Conservation (phyloP, 2,113 vertebrate genomes). For the Osmerus eperlanus region DNA sequence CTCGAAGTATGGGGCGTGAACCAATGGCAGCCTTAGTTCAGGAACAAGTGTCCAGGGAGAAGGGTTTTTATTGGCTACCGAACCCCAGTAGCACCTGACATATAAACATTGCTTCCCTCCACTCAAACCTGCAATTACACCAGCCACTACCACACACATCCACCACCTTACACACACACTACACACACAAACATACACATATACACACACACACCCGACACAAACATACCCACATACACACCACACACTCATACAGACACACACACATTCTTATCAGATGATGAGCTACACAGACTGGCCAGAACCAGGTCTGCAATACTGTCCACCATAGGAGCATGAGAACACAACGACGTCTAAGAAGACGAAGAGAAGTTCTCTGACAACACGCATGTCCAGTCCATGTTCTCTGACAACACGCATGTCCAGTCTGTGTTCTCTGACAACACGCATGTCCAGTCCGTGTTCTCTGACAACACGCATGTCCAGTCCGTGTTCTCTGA, state of each 20-base stretch:
- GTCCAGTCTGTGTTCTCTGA: too few relatives aligned
- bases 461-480: too few relatives aligned
- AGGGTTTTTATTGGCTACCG: slow-evolving; percentile 39
- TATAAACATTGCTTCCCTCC: slow-evolving; percentile 30
- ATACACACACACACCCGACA: not conserved
- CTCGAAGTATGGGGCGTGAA: slow-evolving; percentile 29
- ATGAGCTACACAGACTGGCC: not conserved
- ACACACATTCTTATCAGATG: not conserved
- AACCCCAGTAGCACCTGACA: slow-evolving; percentile 40
- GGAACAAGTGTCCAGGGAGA: slow-evolving; percentile 36
- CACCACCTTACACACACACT: not conserved
- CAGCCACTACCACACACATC: not conserved
- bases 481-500: too few relatives aligned
- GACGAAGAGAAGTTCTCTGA: not conserved
- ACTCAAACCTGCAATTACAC: slow-evolving; percentile 13
- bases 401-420: too few relatives aligned
- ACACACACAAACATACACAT: not conserved
- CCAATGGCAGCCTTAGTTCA: slow-evolving; percentile 22
- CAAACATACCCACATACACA: not conserved
- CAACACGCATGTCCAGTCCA: too few relatives aligned
- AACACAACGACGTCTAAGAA: not conserved
- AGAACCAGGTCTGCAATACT: not conserved
- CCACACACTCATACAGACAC: not conserved
- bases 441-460: too few relatives aligned
- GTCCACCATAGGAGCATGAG: not conserved